Percentiles rank a stretch among this genome's conserved stretches.
Conservation (phyloP, 2,888 invertebrate species). For the Aphidius colemani region DNA sequence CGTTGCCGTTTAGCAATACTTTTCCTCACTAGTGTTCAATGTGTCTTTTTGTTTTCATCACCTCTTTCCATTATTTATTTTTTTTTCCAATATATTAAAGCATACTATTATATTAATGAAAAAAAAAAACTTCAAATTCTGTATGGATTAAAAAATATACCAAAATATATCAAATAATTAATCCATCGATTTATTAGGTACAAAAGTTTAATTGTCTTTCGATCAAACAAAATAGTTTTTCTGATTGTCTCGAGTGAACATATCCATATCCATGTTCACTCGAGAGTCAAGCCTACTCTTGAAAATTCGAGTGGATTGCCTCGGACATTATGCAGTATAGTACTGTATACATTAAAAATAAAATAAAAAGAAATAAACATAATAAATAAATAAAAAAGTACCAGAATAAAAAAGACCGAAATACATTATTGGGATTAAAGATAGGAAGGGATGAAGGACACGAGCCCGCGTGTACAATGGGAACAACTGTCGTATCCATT, state of each 20-base stretch:
- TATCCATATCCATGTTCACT: background rate
- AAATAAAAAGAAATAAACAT: background rate
- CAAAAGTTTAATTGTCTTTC: too few relatives aligned
- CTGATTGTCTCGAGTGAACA: slow-evolving; percentile 3
- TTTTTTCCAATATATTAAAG: slow-evolving; percentile 18
- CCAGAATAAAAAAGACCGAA: slow-evolving; percentile 25
- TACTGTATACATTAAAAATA: background rate
- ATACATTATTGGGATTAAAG: slow-evolving; percentile 25
- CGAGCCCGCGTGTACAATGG: slow-evolving; percentile 29
- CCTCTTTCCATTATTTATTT: slow-evolving; percentile 18
- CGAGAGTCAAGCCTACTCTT: slow-evolving; percentile 16
- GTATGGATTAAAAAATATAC: too few relatives aligned
- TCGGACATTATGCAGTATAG: slow-evolving; percentile 7
- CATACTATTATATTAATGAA: background rate
- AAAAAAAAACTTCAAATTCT: background rate
- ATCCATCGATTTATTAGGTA: too few relatives aligned
- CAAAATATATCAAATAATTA: too few relatives aligned
- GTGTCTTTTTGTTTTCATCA: slow-evolving; percentile 29
- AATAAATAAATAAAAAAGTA: slow-evolving; percentile 16
- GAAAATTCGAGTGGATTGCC: slow-evolving; percentile 7
- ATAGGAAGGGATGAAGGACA: slow-evolving; percentile 9
- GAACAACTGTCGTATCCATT: slow-evolving; percentile 55
- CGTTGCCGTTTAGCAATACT: slow-evolving; percentile 26
- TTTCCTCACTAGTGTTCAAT: slow-evolving; percentile 21
- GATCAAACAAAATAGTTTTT: too few relatives aligned